Base-by-base conservation (phyloP, 2,797 vertebrate species). In the Aldrovandia affinis region DNA sequence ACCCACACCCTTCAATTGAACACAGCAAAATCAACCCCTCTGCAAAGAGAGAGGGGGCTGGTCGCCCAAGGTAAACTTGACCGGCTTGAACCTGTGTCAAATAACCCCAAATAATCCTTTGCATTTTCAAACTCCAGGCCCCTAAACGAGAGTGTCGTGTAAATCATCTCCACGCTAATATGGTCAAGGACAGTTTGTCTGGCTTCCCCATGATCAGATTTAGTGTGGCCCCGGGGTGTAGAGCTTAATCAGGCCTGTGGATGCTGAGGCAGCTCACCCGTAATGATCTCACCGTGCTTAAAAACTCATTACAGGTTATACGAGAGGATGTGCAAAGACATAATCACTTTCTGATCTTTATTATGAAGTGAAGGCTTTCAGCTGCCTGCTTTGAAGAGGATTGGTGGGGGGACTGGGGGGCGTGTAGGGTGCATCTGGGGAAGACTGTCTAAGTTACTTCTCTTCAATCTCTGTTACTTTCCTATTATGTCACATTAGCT, bases 241-340 rank as follows among this genome's bases (percentile, higher is more conserved):
- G 85, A 85, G 89, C 90, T 90, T 90, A 92, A 92, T 92, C 86
- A 87, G 70, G 86, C 86, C 79, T 30, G 81, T 82, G 85, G 89
- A 82, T 89, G 90, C 94, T 93, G 90, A 93, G 86, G 88, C 89
- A 94, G 93, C 92, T 88, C 77, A 30, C 81, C 89, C 63, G 81
- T 90, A 89, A 92, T 86, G 87, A 92, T 90, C 92, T 89, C 89
- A 88, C 92, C 90, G 92, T 90, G 89, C 91, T 91, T 90, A 89
- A 92, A 88, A 89, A 88, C 87, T 85, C 89, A 93, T 93, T 90
- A 89, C 85, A 85, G 89, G 87, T 89, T 87, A 88, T 90, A 89
- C 83, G 89, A 89, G 88, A 88, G 70, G 77, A 87, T 81, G 78
- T 80, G 86, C 86, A 80, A 80, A 83, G 86, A 63, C 70, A 80